Conservation (phyloP, 2,113 vertebrate species). For the Myotis brandtii region DNA sequence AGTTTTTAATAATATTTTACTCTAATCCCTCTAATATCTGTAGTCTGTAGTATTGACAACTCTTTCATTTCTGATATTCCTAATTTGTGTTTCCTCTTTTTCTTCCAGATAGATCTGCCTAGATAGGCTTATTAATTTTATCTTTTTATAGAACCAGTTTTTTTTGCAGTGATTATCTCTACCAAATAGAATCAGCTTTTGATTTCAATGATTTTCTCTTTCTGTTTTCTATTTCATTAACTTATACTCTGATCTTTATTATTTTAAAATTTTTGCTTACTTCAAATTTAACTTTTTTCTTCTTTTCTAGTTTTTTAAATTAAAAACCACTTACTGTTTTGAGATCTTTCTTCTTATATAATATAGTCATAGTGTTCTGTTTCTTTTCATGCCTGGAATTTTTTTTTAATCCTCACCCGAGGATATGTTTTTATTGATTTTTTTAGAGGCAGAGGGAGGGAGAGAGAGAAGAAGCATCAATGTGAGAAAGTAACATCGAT, state of each 20-base stretch:
- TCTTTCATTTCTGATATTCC: background rate
- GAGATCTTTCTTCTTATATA: background rate
- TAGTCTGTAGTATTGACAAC: background rate
- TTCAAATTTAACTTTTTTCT: background rate
- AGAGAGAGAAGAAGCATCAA: no score
- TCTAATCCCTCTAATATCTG: background rate
- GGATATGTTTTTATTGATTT: no score
- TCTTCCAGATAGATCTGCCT: background rate
- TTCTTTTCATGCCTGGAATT: background rate
- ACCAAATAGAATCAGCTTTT: background rate
- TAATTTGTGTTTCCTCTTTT: background rate
- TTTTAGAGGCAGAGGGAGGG: no score
- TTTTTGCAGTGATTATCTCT: background rate
- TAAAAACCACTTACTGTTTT: background rate
- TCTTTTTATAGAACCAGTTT: background rate
- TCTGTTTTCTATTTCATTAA: constrained; percentile 11
- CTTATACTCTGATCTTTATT: background rate
- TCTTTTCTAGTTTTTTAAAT: background rate
- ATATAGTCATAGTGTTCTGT: background rate
- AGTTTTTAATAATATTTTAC: background rate
- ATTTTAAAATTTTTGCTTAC: background rate
- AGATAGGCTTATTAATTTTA: background rate
- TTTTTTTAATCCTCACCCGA: background rate
- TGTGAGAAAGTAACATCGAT: background rate
- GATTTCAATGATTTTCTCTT: background rate